Evolutionary conservation across 2,888 invertebrate genomes (phyloP).

Genomic region (Alcis repandata): DNA sequence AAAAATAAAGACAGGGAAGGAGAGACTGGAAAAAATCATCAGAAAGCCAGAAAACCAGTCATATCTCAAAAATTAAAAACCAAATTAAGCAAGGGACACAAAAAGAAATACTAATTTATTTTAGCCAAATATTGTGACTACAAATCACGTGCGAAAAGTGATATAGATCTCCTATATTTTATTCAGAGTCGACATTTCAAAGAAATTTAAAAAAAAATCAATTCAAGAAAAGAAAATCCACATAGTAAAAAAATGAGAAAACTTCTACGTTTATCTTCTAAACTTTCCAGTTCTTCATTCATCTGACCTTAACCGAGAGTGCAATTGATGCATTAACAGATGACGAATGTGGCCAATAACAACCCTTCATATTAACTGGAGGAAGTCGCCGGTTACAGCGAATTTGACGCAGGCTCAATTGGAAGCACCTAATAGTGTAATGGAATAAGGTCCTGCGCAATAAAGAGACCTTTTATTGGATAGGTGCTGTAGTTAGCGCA

Average conservation of each 20-base stretch:
- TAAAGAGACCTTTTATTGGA: not conserved
- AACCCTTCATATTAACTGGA: conserved; percentile 32
- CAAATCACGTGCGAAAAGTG: no score
- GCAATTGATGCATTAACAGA: conserved; percentile 73
- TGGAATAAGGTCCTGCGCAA: conserved; percentile 37
- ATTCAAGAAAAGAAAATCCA: not conserved
- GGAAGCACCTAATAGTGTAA: conserved; percentile 48
- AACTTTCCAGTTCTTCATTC: not conserved
- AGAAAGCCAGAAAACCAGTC: no score
- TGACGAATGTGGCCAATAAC: conserved; percentile 25
- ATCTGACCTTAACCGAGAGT: conserved; percentile 9
- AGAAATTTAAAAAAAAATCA: no score
- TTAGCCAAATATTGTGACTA: no score
- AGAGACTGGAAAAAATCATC: no score
- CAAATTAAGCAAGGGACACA: no score
- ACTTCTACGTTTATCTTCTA: not conserved
- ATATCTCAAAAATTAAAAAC: no score
- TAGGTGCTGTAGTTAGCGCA: no score
- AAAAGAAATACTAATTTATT: no score
- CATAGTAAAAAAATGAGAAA: not conserved
- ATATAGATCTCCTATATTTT: no score
- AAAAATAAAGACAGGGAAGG: no score
- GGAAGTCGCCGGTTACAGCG: conserved; percentile 52
- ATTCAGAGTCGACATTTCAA: no score
- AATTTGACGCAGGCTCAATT: conserved; percentile 49